Evolutionary conservation across 2,113 vertebrate genomes (phyloP), one percentile per base, ranked within the genome.

Genomic region (Clarias magur): DNA sequence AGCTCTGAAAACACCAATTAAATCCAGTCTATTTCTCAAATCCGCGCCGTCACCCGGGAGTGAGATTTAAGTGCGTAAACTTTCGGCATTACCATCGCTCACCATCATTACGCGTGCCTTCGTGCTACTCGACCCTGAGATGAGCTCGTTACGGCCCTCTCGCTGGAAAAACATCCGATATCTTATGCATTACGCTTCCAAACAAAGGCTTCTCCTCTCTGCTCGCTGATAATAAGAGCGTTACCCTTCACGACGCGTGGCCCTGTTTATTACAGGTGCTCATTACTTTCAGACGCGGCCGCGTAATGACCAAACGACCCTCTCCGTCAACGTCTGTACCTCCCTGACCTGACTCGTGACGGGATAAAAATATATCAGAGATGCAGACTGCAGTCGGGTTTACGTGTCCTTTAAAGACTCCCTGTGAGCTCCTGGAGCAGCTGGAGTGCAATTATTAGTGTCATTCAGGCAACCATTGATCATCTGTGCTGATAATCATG

Each of bases 251-350:
- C 27, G 59, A 70, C 56, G 72, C 65, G 30, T 72, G 78, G 65
- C 34, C 42, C 65, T 62, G 79, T 82, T 67, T 38, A 73, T 81
- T 86, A 82, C 42, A 53, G 79, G 65, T 25, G 67, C 59, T 82
- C 67, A 30, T 73, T 86, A 72, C 82, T 80, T 80, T 68, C 53
- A 59, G 54, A 48, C 5, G 10, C 48, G 42, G 76, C 62, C 16
- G 9, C 53, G 19, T 80, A 86, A 86, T 57, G 85, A 86, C 76
- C 23, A 82, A 86, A 86, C 34, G 79, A 42, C 53, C 79, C 79
- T 81, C 85, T 86, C 78, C 85, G 53, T 81, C 85, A 86, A 59
- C 30, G 16, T 72, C 23, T 0, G 23, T 17, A 60, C 56, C 78
- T 48, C 19, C 10, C 63, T 82, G 78, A 59, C 79, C 67, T 2